phyloP scores from a whole-genome alignment of 2,113 vertebrate species.

The Leucosticte australis region DNA sequence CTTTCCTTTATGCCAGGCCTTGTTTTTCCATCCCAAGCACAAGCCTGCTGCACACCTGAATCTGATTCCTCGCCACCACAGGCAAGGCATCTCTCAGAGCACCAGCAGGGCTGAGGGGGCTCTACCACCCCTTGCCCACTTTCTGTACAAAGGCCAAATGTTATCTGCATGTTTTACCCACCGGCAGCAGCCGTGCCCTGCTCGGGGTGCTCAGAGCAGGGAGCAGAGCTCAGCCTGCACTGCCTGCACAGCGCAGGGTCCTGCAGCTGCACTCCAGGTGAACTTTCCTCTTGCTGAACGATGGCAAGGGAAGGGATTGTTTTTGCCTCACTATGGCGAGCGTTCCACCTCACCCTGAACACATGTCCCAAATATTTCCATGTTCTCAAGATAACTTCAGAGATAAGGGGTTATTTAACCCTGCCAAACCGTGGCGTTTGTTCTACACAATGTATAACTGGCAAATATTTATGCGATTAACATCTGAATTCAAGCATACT shows the following conservation, averaged over 20 bases:
- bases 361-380: constrained; percentile 31
- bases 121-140: not conserved
- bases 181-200: not conserved
- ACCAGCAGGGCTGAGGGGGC: not conserved
- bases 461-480: constrained; percentile 56
- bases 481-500: constrained; percentile 49
- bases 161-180: fast-evolving
- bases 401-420: constrained; percentile 29
- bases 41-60: not conserved
- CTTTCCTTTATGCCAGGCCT: not conserved
- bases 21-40: not conserved
- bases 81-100: fast-evolving
- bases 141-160: not conserved
- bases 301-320: not conserved
- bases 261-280: not conserved
- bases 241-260: fast-evolving
- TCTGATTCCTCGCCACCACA: not conserved
- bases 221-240: not conserved
- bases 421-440: not conserved
- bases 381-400: constrained; percentile 36
- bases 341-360: not conserved
- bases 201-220: fast-evolving
- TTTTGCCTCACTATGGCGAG: not conserved
- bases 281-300: not conserved
- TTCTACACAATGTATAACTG: not conserved